These are phyloP conservation scores for Pachymerium ferrugineum DNA, from an alignment of 2,888 invertebrate genomes.

Conservation along the genomic window DNA sequence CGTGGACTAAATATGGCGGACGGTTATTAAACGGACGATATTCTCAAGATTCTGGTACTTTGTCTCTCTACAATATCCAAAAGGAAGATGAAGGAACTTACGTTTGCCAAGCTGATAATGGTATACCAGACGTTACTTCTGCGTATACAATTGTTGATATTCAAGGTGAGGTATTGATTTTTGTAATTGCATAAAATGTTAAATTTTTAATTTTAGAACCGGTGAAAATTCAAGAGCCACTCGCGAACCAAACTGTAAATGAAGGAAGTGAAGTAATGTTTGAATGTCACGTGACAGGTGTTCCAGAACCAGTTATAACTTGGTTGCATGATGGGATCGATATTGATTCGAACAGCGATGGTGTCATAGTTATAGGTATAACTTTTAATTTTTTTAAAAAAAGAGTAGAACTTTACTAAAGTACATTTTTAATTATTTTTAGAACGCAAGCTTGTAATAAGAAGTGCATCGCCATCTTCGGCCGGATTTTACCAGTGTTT, in stretches of 20 bases:
- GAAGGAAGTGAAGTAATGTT: conserved; percentile 53
- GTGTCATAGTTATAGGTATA: conserved; percentile 29
- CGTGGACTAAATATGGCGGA: conserved; percentile 61
- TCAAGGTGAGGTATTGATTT: conserved; percentile 44
- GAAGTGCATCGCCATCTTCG: conserved; percentile 69
- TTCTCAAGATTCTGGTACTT: conserved; percentile 52
- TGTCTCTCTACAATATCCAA: conserved; percentile 54
- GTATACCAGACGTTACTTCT: conserved; percentile 52
- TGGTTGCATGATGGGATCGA: conserved; percentile 80
- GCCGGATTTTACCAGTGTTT: conserved; percentile 88
- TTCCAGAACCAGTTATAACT: conserved; percentile 67
- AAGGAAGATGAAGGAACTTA: conserved; percentile 68
- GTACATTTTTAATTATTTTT: conserved; percentile 25
- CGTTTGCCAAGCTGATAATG: conserved; percentile 67
- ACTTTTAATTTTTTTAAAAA: neutral
- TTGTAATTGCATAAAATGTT: neutral
- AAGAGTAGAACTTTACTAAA: neutral
- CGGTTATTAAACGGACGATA: conserved; percentile 54
- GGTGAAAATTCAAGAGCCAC: conserved; percentile 46
- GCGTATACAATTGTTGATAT: conserved; percentile 51
- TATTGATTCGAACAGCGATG: neutral
- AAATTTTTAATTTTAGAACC: conserved; percentile 44
- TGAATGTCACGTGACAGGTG: conserved; percentile 59
- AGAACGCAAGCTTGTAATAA: conserved; percentile 59
- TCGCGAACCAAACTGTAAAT: conserved; percentile 49